These are phyloP conservation scores for Phasianus colchicus DNA, from an alignment of 2,113 vertebrate genomes.

Conservation along the genomic window DNA sequence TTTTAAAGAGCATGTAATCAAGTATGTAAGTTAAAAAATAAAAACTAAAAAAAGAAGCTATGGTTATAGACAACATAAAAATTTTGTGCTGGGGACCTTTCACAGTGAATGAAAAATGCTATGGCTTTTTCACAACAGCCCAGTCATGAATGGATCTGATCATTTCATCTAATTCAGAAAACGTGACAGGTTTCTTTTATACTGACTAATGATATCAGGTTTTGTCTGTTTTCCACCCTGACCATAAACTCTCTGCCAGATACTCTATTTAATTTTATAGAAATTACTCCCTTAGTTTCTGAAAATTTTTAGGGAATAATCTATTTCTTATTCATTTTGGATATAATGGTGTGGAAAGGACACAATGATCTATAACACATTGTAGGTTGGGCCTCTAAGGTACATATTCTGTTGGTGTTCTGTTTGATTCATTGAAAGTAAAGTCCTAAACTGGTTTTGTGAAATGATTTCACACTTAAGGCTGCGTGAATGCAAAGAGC, in stretches of 20 bases:
- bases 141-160: not conserved
- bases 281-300: not conserved
- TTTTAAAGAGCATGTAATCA: not conserved
- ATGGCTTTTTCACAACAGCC: rapidly evolving
- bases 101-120: not conserved
- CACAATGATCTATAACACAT: not conserved
- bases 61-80: too few relatives aligned
- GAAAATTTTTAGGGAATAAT: not conserved
- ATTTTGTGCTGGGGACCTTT: not conserved
- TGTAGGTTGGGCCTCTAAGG: not conserved
- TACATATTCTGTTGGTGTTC: not conserved
- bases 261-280: not conserved
- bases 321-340: not conserved
- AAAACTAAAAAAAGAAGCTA: not conserved
- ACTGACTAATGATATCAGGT: not conserved
- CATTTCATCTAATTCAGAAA: not conserved
- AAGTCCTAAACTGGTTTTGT: not conserved
- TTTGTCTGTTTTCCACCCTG: not conserved
- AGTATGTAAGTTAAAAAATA: not conserved
- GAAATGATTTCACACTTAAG: not conserved
- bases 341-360: not conserved
- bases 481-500: not conserved
- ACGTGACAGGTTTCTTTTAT: not conserved
- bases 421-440: not conserved
- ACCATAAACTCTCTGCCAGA: not conserved